Evolutionary conservation across 2,113 vertebrate species (phyloP), one percentile per base, ranked within the genome.

Genomic region (Eulacestoma nigropectus): DNA sequence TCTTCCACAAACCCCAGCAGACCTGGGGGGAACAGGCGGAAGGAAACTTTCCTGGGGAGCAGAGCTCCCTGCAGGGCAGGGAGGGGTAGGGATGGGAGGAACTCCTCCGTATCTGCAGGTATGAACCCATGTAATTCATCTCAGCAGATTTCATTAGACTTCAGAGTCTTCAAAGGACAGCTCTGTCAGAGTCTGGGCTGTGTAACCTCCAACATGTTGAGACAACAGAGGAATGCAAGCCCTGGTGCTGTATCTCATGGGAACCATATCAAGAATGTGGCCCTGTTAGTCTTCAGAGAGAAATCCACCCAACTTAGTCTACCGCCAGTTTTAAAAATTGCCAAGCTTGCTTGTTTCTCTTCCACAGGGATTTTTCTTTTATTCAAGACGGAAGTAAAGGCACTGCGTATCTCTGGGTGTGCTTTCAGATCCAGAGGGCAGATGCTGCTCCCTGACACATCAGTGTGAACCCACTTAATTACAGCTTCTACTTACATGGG

Each of bases 1-100:
- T 2, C 0, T 65, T 37, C 69, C 52, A 2, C 39, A 55, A 47
- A 70, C 1, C 6, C 27, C 3, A 0, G 68, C 35, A 68, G 30
- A 4, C 1, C 25, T 64, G 50, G 14, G 27, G 9, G 75, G n/a
- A 85, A 29, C 0, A 0, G 21, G 39, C 4, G 4, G n/a, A 91
- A 74, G 21, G 44, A 87, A 82, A 68, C 35, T 23, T 35, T 75
- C 37, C 35, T 27, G 7, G 23, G 23, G 11, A 69, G 32, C 55
- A 68, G 46, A 77, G 75, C 18, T 94, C 59, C 49, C 33, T 4
- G 2, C 37, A 1, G 4, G 53, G 52, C 33, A 55, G 41, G 55
- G 30, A 47, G 37, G 11, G 30, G 32, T 53, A 26, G 32, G 37
- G 27, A 67, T 53, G 47, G 47, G 47, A 84, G 69, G 79, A 77